Percentiles rank a stretch among this genome's conserved stretches.
These are phyloP conservation scores for Drosophila picticornis DNA, from an alignment of 2,888 invertebrate species.

Conservation along the genomic window DNA sequence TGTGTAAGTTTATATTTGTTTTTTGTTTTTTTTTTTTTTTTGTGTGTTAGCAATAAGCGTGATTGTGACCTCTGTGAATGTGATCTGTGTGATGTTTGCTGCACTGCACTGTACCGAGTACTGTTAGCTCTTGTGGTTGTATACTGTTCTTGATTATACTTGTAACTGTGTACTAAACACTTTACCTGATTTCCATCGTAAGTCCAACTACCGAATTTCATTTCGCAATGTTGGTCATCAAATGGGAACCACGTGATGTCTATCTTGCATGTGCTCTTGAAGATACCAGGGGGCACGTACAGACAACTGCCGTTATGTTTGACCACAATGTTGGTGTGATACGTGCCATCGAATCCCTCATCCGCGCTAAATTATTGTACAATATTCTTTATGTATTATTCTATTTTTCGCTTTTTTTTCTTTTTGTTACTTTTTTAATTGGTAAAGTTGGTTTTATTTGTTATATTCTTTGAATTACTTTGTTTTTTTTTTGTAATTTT, in stretches of 20 bases:
- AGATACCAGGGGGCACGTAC: conserved; percentile 99
- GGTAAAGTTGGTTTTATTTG: conserved; percentile 25
- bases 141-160: conserved; percentile 22
- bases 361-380: conserved; percentile 93
- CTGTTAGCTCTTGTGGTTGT: conserved; percentile 41
- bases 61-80: conserved; percentile 31
- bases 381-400: conserved; percentile 74
- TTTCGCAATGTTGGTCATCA: conserved; percentile 99
- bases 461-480: conserved; percentile 17
- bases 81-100: conserved; percentile 27
- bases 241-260: conserved; percentile 99
- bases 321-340: conserved; percentile 99
- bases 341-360: conserved; percentile 99
- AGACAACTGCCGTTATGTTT: conserved; percentile 99
- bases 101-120: conserved; percentile 47
- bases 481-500: conserved; percentile 28
- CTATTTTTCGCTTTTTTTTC: conserved; percentile 36
- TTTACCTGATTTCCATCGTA: conserved; percentile 98
- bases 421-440: conserved; percentile 23
- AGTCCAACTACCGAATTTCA: conserved; percentile 99
- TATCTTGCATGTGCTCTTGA: conserved; percentile 99
- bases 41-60: conserved; percentile 58
- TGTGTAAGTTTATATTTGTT: conserved; percentile 23
- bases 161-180: conserved; percentile 67
- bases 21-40: conserved; percentile 4